These are phyloP conservation scores for Hypomesus transpacificus DNA, from an alignment of 2,113 vertebrate species.

Conservation along the genomic window DNA sequence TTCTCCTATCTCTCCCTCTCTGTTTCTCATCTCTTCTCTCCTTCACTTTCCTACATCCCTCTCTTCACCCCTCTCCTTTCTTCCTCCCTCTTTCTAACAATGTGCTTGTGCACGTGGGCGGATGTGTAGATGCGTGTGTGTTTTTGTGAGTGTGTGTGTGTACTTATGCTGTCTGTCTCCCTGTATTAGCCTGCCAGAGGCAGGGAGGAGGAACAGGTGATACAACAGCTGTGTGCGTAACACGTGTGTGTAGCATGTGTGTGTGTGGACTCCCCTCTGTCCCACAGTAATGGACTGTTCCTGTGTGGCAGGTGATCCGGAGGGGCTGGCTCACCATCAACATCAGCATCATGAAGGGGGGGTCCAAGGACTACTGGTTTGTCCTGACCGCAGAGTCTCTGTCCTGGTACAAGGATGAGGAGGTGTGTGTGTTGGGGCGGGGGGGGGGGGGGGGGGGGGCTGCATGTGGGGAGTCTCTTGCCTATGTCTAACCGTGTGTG, in stretches of 20 bases:
- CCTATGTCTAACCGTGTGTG: too few relatives aligned
- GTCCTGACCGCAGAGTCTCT: slow-evolving; percentile 92
- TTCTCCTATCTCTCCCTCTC: background rate
- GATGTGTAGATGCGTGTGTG: slow-evolving; percentile 5
- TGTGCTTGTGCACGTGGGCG: slow-evolving; percentile 12
- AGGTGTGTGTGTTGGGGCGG: slow-evolving; percentile 70
- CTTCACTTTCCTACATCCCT: slow-evolving; percentile 34
- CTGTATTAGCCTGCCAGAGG: slow-evolving; percentile 40
- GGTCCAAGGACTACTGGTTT: slow-evolving; percentile 98
- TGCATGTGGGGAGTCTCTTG: background rate
- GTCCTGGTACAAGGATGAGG: slow-evolving; percentile 98
- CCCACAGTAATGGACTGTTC: slow-evolving; percentile 22
- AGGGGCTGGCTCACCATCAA: slow-evolving; percentile 96
- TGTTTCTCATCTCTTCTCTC: slow-evolving; percentile 33
- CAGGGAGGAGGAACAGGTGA: slow-evolving; percentile 40
- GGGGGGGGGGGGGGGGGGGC: background rate
- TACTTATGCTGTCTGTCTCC: slow-evolving; percentile 22
- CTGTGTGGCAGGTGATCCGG: slow-evolving; percentile 82
- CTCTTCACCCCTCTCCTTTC: slow-evolving; percentile 39
- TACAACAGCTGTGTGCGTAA: slow-evolving; percentile 9
- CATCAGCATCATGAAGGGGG: slow-evolving; percentile 98
- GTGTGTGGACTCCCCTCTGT: background rate
- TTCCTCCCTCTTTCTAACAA: slow-evolving; percentile 32
- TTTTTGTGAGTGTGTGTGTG: slow-evolving; percentile 26
- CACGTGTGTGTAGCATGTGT: slow-evolving; percentile 2